A percentile compares a stretch with the other conserved stretches of the same genome.
Evolutionary conservation across 2,113 vertebrate species (phyloP).

Genomic region (Cnemophilus loriae): DNA sequence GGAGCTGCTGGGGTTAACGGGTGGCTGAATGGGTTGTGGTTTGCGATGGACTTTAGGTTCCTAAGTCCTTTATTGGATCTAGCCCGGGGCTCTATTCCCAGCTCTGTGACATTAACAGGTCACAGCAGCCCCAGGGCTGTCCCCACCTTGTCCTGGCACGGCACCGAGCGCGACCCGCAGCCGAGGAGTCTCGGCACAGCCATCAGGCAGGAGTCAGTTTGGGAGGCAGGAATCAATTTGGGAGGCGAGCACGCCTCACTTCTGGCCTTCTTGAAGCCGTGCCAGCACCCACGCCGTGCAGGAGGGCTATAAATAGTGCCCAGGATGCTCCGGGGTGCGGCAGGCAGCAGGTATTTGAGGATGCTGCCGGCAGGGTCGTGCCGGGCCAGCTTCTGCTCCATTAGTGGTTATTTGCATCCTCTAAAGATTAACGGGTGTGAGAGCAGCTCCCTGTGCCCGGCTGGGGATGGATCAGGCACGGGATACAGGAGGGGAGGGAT

Average conservation of each 20-base stretch:
- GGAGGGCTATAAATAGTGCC: background rate
- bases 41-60: background rate
- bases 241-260: rapidly evolving
- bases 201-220: background rate
- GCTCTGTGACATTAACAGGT: background rate
- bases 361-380: background rate
- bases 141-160: background rate
- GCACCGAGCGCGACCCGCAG: rapidly evolving
- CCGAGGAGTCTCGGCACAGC: rapidly evolving
- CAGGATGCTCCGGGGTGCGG: background rate
- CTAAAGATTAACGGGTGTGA: background rate
- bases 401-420: background rate
- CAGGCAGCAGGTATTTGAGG: background rate
- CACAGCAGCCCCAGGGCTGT: background rate
- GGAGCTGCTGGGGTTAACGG: background rate
- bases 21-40: background rate
- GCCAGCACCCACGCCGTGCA: rapidly evolving
- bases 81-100: background rate
- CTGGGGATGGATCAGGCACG: background rate
- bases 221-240: background rate
- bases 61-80: conserved; percentile 56
- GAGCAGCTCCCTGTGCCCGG: background rate
- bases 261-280: background rate
- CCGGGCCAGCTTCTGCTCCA: background rate
- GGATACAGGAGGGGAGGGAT: rapidly evolving